Conservation (phyloP, 2,797 vertebrate genomes). For the Borostomias antarcticus region DNA sequence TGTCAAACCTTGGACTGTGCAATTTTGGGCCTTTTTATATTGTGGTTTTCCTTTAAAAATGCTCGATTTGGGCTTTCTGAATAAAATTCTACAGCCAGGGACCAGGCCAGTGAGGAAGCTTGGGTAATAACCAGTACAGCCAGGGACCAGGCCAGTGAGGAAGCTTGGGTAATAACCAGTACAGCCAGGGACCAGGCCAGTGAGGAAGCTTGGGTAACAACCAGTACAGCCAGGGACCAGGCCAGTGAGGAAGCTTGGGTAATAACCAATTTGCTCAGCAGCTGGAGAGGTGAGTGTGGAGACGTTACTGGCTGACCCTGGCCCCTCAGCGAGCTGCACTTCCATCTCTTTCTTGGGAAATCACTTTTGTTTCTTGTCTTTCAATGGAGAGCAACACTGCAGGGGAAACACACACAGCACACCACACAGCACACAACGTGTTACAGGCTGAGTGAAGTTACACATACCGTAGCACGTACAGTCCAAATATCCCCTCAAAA, state of each 20-base stretch:
- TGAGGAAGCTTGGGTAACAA: slow-evolving; percentile 8
- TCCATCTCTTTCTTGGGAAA: slow-evolving; percentile 38
- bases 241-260: no score
- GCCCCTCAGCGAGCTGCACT: slow-evolving; percentile 39
- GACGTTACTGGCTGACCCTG: slow-evolving; percentile 38
- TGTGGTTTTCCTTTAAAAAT: slow-evolving; percentile 15
- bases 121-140: no score
- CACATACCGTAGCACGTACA: no score
- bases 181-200: no score
- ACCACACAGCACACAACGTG: not conserved
- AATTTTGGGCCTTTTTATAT: not conserved
- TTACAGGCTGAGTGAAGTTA: not conserved
- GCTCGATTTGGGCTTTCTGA: not conserved
- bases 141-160: no score
- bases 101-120: slow-evolving; percentile 12
- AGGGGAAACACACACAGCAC: no score
- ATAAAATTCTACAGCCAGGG: not conserved
- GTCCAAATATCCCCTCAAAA: no score
- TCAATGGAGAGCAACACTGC: not conserved
- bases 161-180: slow-evolving; percentile 6
- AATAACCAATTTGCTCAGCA: slow-evolving; percentile 6
- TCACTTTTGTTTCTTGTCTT: slow-evolving; percentile 36
- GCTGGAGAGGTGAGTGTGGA: slow-evolving; percentile 11
- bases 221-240: no score
- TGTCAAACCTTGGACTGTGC: slow-evolving; percentile 28